Evolutionary conservation across 2,797 vertebrate species (phyloP), one percentile per base, ranked within the genome.

Genomic region (Spizella passerina): DNA sequence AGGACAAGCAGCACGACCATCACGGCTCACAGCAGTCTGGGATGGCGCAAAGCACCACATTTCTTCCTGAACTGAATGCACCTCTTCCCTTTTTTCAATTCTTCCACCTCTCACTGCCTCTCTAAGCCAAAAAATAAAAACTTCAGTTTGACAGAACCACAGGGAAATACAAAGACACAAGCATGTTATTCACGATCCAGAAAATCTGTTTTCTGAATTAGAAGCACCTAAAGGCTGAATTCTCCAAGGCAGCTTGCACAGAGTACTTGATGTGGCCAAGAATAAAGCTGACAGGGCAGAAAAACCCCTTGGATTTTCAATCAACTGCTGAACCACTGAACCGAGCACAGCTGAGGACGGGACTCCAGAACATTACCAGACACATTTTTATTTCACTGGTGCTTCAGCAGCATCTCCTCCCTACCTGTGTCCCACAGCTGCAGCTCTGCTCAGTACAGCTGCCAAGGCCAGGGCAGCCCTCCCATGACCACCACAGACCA

Each of bases 241-340:
- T 93, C 49, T 68, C 53, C 78, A 87, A 82, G 66, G 88, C 71
- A 92, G 56, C n/a, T 90, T 78, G 43, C 77, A 94, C 59, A 6
- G 3, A 49, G 56, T 41, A 77, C 19, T 90, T 52, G 52, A 80
- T 32, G 26, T 19, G 47, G 39, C 63, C 92, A 89, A 76, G 81
- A 83, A 82, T 89, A 94, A 91, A 89, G 72, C 80, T 79, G 75
- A 96, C 88, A 92, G 44, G 23, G 47, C 57, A 92, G 83, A 50
- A 53, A 59, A 89, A 49, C 65, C 21, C 41, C 24, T 73, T 32
- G 22, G 56, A 86, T 91, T 90, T 36, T 47, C 70, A 64, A 90
- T 92, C 72, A 72, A 16, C 50, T 73, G 70, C 71, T 44, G 63
- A 91, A 52, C 63, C n/a, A 14, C 41, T 91, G 83, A 96, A 91